Conservation (phyloP, 2,888 invertebrate genomes). For the Tinea trinotella region DNA sequence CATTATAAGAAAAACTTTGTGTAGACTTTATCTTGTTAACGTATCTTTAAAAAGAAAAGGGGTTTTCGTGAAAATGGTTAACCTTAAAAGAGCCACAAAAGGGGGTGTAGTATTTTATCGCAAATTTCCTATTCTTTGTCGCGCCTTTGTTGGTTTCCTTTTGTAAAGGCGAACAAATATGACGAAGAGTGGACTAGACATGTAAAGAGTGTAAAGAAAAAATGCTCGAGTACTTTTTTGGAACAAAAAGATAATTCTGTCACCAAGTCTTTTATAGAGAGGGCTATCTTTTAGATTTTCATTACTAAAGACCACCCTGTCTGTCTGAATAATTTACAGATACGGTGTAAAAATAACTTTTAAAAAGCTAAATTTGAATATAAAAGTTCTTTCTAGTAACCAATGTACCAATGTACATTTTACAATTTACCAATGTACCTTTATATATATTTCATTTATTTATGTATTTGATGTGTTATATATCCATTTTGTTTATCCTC, state of each 20-base stretch:
- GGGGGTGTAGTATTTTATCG: background rate
- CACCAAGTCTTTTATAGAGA: background rate
- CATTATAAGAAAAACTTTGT: too few species aligned
- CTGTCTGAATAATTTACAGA: too few species aligned
- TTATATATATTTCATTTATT: too few species aligned
- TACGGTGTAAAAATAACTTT: too few species aligned
- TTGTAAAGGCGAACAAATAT: slow-evolving; percentile 4
- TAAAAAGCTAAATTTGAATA: too few species aligned
- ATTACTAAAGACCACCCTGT: too few species aligned
- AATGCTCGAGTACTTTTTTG: background rate
- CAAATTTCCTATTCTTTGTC: slow-evolving; percentile 4
- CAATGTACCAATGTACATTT: too few species aligned
- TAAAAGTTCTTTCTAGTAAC: too few species aligned
- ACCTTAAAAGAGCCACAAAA: slow-evolving; percentile 3
- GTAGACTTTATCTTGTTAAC: too few species aligned
- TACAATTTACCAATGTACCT: too few species aligned
- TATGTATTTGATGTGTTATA: too few species aligned
- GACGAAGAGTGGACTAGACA: background rate
- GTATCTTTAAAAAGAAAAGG: background rate
- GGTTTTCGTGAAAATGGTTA: background rate
- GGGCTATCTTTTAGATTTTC: background rate
- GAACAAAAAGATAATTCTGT: background rate
- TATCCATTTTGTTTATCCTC: too few species aligned
- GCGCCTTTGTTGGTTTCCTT: slow-evolving; percentile 2
- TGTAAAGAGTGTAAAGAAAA: background rate